Percentiles rank a stretch among this genome's conserved stretches.
These are phyloP conservation scores for Pteria penguin DNA, from an alignment of 2,888 invertebrate genomes.

Conservation along the genomic window DNA sequence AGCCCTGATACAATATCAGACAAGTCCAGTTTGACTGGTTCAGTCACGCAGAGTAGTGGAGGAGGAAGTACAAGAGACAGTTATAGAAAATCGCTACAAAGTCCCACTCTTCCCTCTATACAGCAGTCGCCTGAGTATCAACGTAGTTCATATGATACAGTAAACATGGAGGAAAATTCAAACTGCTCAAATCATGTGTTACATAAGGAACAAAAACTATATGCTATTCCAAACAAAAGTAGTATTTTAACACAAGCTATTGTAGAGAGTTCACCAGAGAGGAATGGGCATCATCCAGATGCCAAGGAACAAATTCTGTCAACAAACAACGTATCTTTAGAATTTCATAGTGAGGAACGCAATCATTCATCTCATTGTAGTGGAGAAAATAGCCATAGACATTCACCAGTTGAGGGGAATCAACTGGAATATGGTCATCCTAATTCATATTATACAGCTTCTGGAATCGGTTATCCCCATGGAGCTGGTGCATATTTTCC, in stretches of 20 bases:
- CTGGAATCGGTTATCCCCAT: slow-evolving; percentile 73
- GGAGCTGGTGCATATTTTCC: slow-evolving; percentile 60
- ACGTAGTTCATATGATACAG: background rate
- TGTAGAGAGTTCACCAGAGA: slow-evolving; percentile 15
- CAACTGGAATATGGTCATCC: slow-evolving; percentile 71
- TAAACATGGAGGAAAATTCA: background rate
- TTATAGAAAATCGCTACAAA: slow-evolving; percentile 49
- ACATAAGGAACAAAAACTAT: background rate
- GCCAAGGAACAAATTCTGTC: background rate
- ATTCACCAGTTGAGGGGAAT: slow-evolving; percentile 69
- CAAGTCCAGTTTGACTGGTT: slow-evolving; percentile 87
- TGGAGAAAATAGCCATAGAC: slow-evolving; percentile 41
- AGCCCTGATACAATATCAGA: slow-evolving; percentile 91
- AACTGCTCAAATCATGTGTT: background rate
- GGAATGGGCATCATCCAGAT: background rate
- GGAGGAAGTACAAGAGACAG: slow-evolving; percentile 47
- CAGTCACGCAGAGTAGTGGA: slow-evolving; percentile 75
- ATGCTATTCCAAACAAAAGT: background rate
- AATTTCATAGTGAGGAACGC: too few relatives aligned
- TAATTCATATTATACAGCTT: slow-evolving; percentile 69
- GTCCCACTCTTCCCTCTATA: slow-evolving; percentile 64
- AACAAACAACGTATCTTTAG: background rate
- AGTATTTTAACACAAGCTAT: slow-evolving; percentile 7
- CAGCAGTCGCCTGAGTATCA: slow-evolving; percentile 65
- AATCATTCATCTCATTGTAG: background rate